Conservation (phyloP, 2,797 vertebrate species). For the Kryptopterus vitreolus region DNA sequence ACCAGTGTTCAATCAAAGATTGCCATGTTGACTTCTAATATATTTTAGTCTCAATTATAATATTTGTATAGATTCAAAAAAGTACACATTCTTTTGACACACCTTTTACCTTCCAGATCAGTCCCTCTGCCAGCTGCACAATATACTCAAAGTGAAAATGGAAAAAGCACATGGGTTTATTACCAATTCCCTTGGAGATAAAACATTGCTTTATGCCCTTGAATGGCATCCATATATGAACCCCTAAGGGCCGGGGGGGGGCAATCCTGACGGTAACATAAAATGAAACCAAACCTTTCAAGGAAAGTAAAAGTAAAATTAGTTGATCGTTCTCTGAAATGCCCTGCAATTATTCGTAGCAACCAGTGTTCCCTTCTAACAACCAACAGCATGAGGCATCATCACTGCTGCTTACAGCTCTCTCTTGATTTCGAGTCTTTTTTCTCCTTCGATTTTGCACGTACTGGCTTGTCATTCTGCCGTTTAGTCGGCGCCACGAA, state of each 20-base stretch:
- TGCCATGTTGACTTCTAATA: neutral
- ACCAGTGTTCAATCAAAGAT: neutral
- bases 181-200: neutral
- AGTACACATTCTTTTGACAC: neutral
- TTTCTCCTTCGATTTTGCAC: conserved; percentile 78
- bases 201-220: neutral
- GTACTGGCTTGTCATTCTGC: conserved; percentile 69
- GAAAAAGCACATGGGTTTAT: neutral
- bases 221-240: neutral
- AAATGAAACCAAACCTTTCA: neutral
- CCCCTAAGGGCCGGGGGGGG: neutral
- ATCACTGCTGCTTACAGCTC: conserved; percentile 82
- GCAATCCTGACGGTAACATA: neutral
- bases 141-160: neutral
- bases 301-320: conserved; percentile 23
- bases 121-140: neutral
- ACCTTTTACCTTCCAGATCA: neutral
- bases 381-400: neutral
- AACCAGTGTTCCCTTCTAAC: neutral
- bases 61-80: neutral
- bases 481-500: conserved; percentile 80
- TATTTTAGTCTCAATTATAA: neutral
- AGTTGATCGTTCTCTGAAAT: neutral
- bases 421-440: conserved; percentile 80
- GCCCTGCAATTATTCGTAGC: neutral